Evolutionary conservation across 2,113 vertebrate species (phyloP).

Genomic region (Pangasianodon gigas): DNA sequence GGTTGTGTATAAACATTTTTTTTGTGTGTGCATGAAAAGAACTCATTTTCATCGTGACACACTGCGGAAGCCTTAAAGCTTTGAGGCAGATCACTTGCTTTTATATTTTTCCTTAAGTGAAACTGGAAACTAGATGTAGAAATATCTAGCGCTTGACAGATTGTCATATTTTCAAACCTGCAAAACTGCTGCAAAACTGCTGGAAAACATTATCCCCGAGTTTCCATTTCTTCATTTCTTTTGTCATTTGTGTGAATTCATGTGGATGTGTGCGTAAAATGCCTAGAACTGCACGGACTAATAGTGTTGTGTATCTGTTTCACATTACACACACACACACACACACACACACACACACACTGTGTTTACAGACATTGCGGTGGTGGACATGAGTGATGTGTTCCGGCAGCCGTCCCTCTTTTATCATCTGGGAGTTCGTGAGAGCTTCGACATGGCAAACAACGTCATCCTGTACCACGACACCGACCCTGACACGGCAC

Average conservation of each 20-base stretch:
- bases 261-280: not conserved
- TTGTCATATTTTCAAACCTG: too few species aligned
- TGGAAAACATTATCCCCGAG: not conserved
- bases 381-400: constrained; percentile 95
- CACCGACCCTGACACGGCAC: constrained; percentile 84
- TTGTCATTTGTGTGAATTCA: not conserved
- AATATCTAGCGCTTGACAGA: too few species aligned
- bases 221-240: not conserved
- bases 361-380: constrained; percentile 84
- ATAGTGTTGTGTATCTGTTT: not conserved
- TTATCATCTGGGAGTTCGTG: constrained; percentile 92
- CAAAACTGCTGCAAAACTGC: not conserved
- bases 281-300: not conserved
- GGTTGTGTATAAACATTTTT: too few species aligned
- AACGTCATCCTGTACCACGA: constrained; percentile 94
- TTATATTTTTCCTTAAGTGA: not conserved
- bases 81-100: not conserved
- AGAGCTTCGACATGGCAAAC: constrained; percentile 95
- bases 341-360: not conserved
- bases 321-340: not conserved
- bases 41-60: not conserved
- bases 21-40: too few species aligned
- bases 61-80: not conserved
- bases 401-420: constrained; percentile 89
- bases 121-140: not conserved